These are phyloP conservation scores for Zaprionus capensis DNA, from an alignment of 1,140 invertebrate genomes.

Conservation along the genomic window DNA sequence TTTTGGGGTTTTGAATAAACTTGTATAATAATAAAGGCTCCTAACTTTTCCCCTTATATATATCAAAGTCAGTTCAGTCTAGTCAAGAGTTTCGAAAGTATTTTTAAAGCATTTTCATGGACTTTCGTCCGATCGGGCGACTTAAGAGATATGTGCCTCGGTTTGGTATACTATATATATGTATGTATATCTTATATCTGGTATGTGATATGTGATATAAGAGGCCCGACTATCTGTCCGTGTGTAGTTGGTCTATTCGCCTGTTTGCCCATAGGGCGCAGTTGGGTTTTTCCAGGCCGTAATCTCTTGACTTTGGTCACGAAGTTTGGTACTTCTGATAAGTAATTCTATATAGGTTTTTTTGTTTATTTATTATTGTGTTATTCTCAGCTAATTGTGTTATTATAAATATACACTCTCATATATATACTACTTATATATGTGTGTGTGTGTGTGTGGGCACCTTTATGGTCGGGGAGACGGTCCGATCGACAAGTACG, in stretches of 20 bases:
- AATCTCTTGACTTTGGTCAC: slow-evolving; percentile 46
- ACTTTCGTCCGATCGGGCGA: neutral
- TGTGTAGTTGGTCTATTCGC: neutral
- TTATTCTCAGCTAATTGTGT: slow-evolving; percentile 61
- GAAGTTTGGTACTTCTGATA: slow-evolving; percentile 60
- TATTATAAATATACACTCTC: slow-evolving; percentile 55
- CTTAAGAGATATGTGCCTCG: neutral
- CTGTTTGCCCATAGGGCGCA: neutral
- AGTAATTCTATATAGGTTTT: slow-evolving; percentile 58
- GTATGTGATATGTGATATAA: slow-evolving; percentile 1
- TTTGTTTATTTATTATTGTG: slow-evolving; percentile 61
- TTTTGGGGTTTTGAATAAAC: too few species aligned
- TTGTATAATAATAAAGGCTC: too few species aligned
- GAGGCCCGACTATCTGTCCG: neutral
- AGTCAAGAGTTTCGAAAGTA: too few species aligned
- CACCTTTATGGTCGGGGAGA: slow-evolving; percentile 67
- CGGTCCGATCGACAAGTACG: slow-evolving; percentile 60
- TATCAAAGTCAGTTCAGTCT: too few species aligned
- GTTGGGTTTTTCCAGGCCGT: slow-evolving; percentile 17
- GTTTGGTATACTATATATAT: neutral
- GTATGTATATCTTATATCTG: neutral
- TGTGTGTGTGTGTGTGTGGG: slow-evolving; percentile 47
- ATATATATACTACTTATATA: slow-evolving; percentile 1
- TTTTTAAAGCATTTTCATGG: too few species aligned
- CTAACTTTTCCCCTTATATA: too few species aligned